Base-by-base conservation (phyloP, 2,797 vertebrate genomes). In the Danio jaintianensis region DNA sequence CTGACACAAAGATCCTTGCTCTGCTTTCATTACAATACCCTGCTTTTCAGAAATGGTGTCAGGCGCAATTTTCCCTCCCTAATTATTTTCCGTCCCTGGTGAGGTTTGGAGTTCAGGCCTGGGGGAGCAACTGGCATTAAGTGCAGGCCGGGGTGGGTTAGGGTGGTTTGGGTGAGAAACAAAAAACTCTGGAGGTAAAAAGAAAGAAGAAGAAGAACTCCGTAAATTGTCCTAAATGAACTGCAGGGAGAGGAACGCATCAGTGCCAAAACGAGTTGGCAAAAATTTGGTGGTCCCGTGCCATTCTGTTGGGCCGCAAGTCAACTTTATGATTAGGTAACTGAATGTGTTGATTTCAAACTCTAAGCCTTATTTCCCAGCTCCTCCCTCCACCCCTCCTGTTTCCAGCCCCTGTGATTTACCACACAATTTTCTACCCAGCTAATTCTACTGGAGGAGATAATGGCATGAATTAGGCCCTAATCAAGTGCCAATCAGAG, bases 401-500 rank as follows among this genome's bases (percentile, higher is more conserved):
- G 86, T 81, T 75, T 48, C 52, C 88, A 88, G 86, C 90, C 89
- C 89, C 90, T 88, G 85, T 95, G 93, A 96, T 95, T 96, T 95
- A 96, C 91, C 92, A 92, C 93, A 93, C 93, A 94, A 95, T 96
- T 97, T 96, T 96, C 95, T 94, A 94, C 92, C 91, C 94, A 93
- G 94, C 93, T 96, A 95, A 96, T 97, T 97, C 95, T 91, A 94
- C 94, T 95, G 90, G 93, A 94, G 94, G 94, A 96, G 95, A 95
- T 96, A 97, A 98, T 96, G 94, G 95, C 93, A 95, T 89, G 93
- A 96, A 96, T 95, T 94, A 95, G 94, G 94, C 91, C 90, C 92
- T 97, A 97, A 98, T 98, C 96, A 98, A 94, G 94, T 97, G 96
- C 95, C 97, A 97, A 95, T 98, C 96, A 96, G 93, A 92, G 91